Conservation (phyloP, 2,888 invertebrate genomes). For the Pandemis heparana region DNA sequence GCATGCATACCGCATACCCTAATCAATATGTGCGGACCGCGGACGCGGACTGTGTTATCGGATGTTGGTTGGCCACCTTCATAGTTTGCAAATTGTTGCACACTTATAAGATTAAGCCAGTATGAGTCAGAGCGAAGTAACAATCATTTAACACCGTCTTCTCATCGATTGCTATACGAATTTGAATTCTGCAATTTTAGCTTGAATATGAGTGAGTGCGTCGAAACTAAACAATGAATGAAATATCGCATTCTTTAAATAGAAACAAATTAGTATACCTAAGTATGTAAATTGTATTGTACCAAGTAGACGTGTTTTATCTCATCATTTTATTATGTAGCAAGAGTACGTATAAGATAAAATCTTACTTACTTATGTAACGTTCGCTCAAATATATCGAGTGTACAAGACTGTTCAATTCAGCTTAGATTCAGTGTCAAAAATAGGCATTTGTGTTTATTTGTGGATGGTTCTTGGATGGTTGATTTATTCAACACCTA, state of each 20-base stretch:
- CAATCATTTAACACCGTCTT: neutral
- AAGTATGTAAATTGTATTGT: neutral
- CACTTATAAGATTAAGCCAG: slow-evolving; percentile 4
- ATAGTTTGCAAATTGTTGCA: neutral
- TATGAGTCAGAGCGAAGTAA: neutral
- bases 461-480: too few species aligned
- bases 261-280: neutral
- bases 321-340: neutral
- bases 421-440: neutral
- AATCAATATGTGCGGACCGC: neutral
- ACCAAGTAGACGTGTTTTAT: slow-evolving; percentile 2
- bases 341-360: neutral
- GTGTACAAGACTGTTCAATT: neutral
- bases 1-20: neutral
- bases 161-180: neutral
- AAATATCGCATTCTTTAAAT: neutral
- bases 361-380: neutral
- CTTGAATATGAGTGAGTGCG: neutral
- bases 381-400: neutral
- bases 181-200: neutral
- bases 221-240: neutral
- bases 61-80: neutral
- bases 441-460: too few species aligned
- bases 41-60: slow-evolving; percentile 4
- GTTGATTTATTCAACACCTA: too few species aligned